Evolutionary conservation across 2,888 invertebrate species (phyloP).

Genomic region (Chironomus tentans): DNA sequence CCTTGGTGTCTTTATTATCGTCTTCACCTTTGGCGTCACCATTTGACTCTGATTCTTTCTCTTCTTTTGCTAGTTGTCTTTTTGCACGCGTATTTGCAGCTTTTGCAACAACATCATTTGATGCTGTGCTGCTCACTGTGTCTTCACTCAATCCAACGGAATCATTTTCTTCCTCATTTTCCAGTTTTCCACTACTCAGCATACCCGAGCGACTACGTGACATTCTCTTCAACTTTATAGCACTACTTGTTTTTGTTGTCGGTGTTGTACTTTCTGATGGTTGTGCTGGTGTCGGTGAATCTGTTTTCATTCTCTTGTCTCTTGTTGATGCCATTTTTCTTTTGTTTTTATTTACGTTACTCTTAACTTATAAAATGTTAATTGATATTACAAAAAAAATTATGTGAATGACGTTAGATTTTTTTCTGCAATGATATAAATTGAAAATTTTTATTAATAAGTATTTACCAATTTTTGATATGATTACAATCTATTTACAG

Average conservation of each 20-base stretch:
- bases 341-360: not conserved
- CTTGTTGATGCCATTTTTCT: conserved; percentile 27
- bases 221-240: conserved; percentile 25
- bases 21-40: not conserved
- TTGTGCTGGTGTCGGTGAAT: conserved; percentile 31
- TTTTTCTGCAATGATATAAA: not conserved
- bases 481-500: no score
- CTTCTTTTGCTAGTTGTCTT: conserved; percentile 14
- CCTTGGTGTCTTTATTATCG: not conserved
- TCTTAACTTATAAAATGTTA: not conserved
- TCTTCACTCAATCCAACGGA: conserved; percentile 21
- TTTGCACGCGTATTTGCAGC: conserved; percentile 23
- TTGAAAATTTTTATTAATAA: not conserved
- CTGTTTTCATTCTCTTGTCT: conserved; percentile 30
- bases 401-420: not conserved
- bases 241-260: conserved; percentile 6
- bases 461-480: not conserved
- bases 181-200: conserved; percentile 8
- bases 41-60: conserved; percentile 6
- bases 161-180: conserved; percentile 16
- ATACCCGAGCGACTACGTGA: conserved; percentile 19
- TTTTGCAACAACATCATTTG: conserved; percentile 5
- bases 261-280: conserved; percentile 25
- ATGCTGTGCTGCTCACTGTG: conserved; percentile 11
- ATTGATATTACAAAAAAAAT: not conserved